Evolutionary conservation across 2,797 vertebrate genomes (phyloP), one percentile per base, ranked within the genome.

Genomic region (Falco peregrinus): DNA sequence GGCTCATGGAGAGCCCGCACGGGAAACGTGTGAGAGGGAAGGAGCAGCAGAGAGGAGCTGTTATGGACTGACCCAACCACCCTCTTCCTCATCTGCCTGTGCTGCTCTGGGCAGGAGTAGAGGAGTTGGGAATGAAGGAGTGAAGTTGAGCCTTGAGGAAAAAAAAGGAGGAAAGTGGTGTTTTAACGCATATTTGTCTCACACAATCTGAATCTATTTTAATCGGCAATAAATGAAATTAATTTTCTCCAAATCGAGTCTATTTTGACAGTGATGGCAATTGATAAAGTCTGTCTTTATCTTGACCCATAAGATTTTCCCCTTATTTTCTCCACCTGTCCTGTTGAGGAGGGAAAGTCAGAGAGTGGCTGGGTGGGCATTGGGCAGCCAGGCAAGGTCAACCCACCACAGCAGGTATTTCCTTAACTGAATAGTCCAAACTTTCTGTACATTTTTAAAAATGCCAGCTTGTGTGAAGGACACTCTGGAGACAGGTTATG

Each of bases 51-150:
- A 43, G 24, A 61, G 9, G 47, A 67, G 8, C 5, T 33, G 15
- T 25, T 60, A 33, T 13, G 11, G 26, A 17, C 24, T 70, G 47
- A 50, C 33, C 10, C 35, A 31, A 14, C 2, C 4, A 7, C 8
- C 11, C 6, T 13, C 17, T 61, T 50, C 12, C 5, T 18, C 31
- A 33, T 33, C 18, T 4, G 0, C 9, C 13, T 59, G 6, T 0
- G 0, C 18, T 60, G 25, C 16, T 61, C 9, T 6, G 8, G 33
- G 16, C 26, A 19, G 57, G 16, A 64, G 16, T 13, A 41, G 20
- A 92, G 25, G 19, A 79, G 41, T 12, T 1, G 1, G 53, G 31
- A 71, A 57, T 26, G 16, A 70, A 45, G 20, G 6, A 70, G 9
- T 35, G 11, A 84, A 57, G 26, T 6, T 51, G 33, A 89, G 6